Percentiles rank a stretch among this genome's conserved stretches.
Evolutionary conservation across 53 echinoderm and acorn worm species (phyloP).

Genomic region (Apostichopus leukothele): DNA sequence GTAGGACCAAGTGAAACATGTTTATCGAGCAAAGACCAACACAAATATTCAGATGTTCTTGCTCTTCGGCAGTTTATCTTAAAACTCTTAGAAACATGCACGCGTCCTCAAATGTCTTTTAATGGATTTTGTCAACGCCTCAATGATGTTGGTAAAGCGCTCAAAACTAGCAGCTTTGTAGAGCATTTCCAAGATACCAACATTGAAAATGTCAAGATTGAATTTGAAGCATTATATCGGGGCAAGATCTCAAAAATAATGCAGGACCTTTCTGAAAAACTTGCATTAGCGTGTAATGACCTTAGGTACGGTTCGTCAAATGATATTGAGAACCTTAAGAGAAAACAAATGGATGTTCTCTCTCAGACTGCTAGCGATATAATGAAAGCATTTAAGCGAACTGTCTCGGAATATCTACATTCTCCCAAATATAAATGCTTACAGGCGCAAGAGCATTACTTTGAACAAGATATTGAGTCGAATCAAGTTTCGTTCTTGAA

Average conservation of each 20-base stretch:
- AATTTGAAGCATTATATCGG: not conserved
- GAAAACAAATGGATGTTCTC: too few relatives aligned
- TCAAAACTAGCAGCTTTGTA: constrained; percentile 7
- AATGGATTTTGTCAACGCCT: constrained; percentile 3
- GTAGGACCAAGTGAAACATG: not conserved
- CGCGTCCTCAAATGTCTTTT: not conserved
- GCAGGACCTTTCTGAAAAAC: not conserved
- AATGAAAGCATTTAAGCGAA: not conserved
- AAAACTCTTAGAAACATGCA: not conserved
- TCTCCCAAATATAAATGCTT: constrained; percentile 6
- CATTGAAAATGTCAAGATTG: constrained; percentile 7
- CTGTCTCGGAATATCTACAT: not conserved
- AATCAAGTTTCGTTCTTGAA: not conserved
- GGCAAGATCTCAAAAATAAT: not conserved
- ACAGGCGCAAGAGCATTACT: constrained; percentile 1
- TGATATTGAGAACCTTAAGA: too few relatives aligned
- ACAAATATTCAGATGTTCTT: not conserved
- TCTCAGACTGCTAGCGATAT: not conserved
- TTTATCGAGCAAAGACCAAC: not conserved
- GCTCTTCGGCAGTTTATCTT: not conserved
- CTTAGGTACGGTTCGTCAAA: not conserved
- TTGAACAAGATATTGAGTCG: not conserved
- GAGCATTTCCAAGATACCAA: constrained; percentile 15
- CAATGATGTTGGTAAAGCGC: constrained; percentile 3
- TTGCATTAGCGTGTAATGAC: not conserved